phyloP scores from a whole-genome alignment of 1,140 invertebrate species.

The Polypedilum pembai region DNA sequence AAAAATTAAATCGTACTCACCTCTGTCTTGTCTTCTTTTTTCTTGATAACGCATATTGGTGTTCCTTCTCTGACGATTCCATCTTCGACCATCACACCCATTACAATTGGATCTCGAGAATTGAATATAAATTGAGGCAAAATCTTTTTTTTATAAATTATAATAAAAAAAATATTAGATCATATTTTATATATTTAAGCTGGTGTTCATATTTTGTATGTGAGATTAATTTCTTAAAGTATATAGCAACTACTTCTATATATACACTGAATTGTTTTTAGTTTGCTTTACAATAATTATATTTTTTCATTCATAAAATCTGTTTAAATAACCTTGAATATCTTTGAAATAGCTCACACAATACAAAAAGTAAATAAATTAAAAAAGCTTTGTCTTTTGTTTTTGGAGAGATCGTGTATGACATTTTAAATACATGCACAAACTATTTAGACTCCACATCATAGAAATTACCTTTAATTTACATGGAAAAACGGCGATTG shows the following conservation, averaged over 20 bases:
- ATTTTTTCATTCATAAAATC: too few relatives aligned
- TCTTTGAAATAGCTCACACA: too few relatives aligned
- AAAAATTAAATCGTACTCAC: slow-evolving; percentile 48
- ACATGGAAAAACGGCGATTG: slow-evolving; percentile 97
- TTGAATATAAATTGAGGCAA: slow-evolving; percentile 91
- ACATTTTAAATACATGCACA: not conserved
- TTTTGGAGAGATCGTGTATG: too few relatives aligned
- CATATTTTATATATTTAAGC: not conserved
- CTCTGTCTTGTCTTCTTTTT: slow-evolving; percentile 53
- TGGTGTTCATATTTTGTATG: too few relatives aligned
- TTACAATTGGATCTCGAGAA: slow-evolving; percentile 93
- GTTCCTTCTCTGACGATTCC: slow-evolving; percentile 94
- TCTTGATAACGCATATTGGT: slow-evolving; percentile 91
- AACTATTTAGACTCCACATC: slow-evolving; percentile 28
- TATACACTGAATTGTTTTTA: too few relatives aligned
- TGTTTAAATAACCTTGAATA: too few relatives aligned
- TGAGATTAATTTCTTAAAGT: too few relatives aligned
- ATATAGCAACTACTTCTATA: too few relatives aligned
- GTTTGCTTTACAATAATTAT: too few relatives aligned
- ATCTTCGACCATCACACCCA: slow-evolving; percentile 91
- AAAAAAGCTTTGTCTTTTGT: too few relatives aligned
- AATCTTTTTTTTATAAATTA: slow-evolving; percentile 42
- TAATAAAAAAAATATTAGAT: not conserved
- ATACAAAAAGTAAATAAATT: too few relatives aligned
- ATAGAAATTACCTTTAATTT: slow-evolving; percentile 69